Percentiles rank a stretch among this genome's conserved stretches.
These are phyloP conservation scores for Anodontia alba DNA, from an alignment of 2,888 invertebrate species.

Conservation along the genomic window DNA sequence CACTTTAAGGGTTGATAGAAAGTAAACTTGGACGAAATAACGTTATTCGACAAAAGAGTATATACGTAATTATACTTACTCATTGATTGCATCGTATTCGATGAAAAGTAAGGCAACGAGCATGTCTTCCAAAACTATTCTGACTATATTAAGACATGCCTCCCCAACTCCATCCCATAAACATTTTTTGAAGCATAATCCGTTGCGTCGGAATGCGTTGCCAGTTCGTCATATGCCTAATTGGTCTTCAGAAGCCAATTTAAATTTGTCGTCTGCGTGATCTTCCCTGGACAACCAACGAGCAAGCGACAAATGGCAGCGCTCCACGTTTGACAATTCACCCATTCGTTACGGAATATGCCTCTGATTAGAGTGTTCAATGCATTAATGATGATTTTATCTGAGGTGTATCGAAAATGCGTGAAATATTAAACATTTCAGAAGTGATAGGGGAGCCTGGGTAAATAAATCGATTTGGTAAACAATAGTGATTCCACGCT, in stretches of 20 bases:
- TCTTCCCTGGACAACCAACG: slow-evolving; percentile 45
- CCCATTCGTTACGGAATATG: slow-evolving; percentile 32
- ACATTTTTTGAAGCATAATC: no score
- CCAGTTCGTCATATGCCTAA: no score
- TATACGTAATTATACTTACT: no score
- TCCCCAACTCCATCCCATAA: no score
- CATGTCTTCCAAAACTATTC: no score
- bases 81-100: no score
- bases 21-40: no score
- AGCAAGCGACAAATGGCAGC: slow-evolving; percentile 56
- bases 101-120: no score
- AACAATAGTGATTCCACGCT: slow-evolving; percentile 6
- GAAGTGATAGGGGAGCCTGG: slow-evolving; percentile 32
- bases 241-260: neutral
- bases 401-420: slow-evolving; percentile 57
- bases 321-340: slow-evolving; percentile 36
- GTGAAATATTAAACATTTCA: slow-evolving; percentile 69
- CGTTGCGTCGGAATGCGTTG: no score
- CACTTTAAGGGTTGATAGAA: no score
- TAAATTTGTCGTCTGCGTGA: slow-evolving; percentile 26
- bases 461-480: slow-evolving; percentile 37
- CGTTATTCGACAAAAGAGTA: no score
- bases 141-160: no score
- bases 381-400: slow-evolving; percentile 64
- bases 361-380: slow-evolving; percentile 24